phyloP scores from a whole-genome alignment of 2,113 vertebrate species.

The Syrmaticus mikado region DNA sequence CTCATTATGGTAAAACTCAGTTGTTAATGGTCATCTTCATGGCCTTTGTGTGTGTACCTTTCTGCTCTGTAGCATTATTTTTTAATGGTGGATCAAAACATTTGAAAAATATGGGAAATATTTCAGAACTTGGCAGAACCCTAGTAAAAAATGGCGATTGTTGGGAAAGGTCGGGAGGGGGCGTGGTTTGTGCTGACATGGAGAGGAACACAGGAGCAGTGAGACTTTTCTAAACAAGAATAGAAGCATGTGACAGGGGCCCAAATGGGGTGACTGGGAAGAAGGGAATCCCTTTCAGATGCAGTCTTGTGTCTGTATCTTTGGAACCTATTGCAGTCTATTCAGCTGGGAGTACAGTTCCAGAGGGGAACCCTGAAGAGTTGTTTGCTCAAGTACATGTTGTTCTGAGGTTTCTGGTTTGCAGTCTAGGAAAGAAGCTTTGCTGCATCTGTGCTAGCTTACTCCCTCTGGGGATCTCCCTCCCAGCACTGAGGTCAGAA shows the following conservation, averaged over 20 bases:
- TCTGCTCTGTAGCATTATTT: neutral
- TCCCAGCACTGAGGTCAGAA: neutral
- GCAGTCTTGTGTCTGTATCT: neutral
- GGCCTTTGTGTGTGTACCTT: neutral
- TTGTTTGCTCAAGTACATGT: neutral
- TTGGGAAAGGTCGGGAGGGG: neutral
- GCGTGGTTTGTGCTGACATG: neutral
- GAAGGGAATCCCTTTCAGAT: neutral
- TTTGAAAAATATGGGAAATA: neutral
- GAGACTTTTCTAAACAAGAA: neutral
- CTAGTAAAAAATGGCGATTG: neutral
- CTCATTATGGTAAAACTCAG: neutral
- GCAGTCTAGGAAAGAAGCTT: neutral
- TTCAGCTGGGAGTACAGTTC: fast-evolving
- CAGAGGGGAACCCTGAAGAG: neutral
- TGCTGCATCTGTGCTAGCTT: neutral
- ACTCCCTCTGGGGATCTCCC: neutral
- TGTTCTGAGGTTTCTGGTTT: neutral
- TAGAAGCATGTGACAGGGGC: neutral
- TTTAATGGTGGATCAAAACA: neutral
- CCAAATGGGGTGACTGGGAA: neutral
- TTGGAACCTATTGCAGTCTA: neutral
- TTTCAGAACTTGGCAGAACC: neutral
- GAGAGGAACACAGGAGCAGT: neutral
- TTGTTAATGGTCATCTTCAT: neutral